Base-by-base conservation (phyloP, 2,113 vertebrate genomes). In the Toxotes chatareus region DNA sequence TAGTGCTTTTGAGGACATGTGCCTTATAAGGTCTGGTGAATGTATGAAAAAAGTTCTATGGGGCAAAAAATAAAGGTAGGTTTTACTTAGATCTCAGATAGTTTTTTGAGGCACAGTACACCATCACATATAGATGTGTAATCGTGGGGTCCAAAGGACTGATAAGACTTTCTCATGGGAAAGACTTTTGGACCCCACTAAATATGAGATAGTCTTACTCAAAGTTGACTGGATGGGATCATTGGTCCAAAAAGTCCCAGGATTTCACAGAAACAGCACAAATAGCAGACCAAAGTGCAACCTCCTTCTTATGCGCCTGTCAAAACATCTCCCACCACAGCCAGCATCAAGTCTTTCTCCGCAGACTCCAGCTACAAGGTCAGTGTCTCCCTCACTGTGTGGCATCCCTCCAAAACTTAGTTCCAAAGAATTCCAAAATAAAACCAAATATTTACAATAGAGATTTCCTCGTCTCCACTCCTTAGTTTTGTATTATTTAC, bases 401-500 rank as follows among this genome's bases (percentile, higher is more conserved):
- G 85, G 80, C 72, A 51, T 47, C 70, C 9, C 16, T 85, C 85
- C 85, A 86, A 32, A 85, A 21, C 47, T 65, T 16, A 66, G 23
- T 59, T 84, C 70, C 86, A 89, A 80, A 60, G 66, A 79, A 92
- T 89, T 82, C 86, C 85, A 70, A 88, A 73, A 88, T 82, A 68
- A 75, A 88, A 86, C 76, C 63, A 92, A 92, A 92, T 92, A 90
- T 93, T 91, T 92, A 85, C 23, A 88, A 57, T 3, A 40, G 31
- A 46, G n/a, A 79, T 73, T 90, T 90, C 88, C 85, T 88, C 36
- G 42, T 11, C 19, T 57, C 23, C 13, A 31, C 12, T 49, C 61
- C 49, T 49, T 44, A 49, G 16, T 31, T 71, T 74, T 63, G 36
- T 64, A 11, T 64, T 68, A 77, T 82, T 87, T 70, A 71, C n/a